phyloP scores from a whole-genome alignment of 1,140 invertebrate genomes.

The Hestina assimilis region DNA sequence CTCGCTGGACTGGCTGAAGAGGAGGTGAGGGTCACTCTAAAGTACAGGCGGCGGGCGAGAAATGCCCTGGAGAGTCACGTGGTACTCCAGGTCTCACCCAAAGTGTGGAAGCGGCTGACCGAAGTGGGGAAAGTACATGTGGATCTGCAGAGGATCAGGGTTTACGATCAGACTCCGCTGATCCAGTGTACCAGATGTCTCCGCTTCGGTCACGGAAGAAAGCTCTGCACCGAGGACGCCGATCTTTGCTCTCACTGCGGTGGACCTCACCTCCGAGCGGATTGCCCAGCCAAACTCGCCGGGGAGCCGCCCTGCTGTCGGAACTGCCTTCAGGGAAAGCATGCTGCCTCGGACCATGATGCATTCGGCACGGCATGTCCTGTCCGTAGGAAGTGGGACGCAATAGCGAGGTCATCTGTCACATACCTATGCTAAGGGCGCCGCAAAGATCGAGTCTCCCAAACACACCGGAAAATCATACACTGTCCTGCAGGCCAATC shows the following conservation, averaged over 20 bases:
- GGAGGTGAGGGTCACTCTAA: background rate
- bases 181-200: conserved; percentile 19
- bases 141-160: too few relatives aligned
- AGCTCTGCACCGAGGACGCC: background rate
- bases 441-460: background rate
- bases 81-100: background rate
- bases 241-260: conserved; percentile 8
- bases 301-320: background rate
- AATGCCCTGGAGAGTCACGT: conserved; percentile 2
- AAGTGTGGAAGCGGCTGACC: background rate
- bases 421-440: background rate
- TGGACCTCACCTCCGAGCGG: background rate
- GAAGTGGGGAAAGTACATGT: too few relatives aligned
- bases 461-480: too few relatives aligned
- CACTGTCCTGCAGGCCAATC: background rate
- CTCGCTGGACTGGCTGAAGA: background rate
- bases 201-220: conserved; percentile 6
- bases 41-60: conserved; percentile 9
- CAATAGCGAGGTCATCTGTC: background rate
- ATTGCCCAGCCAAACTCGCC: background rate
- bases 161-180: conserved; percentile 16
- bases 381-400: background rate
- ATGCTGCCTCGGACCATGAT: background rate
- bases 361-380: conserved; percentile 15
- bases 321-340: background rate